Percentiles rank a stretch among this genome's conserved stretches.
phyloP scores from a whole-genome alignment of 2,113 vertebrate genomes.

The Eublepharis macularius region DNA sequence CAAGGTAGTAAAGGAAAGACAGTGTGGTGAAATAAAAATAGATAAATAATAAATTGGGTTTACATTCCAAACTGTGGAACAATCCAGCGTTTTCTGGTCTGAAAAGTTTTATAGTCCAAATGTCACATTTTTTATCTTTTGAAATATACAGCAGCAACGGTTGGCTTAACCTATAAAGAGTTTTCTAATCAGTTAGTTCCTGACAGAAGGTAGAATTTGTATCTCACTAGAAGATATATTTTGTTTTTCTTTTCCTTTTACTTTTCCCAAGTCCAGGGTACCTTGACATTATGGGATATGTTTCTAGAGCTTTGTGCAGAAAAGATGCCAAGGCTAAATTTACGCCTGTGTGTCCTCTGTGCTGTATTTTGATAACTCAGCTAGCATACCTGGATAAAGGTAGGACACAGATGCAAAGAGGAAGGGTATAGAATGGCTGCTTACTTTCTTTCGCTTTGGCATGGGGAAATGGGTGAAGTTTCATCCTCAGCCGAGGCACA shows the following conservation, averaged over 20 bases:
- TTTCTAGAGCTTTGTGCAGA: conserved; percentile 64
- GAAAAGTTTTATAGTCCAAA: conserved; percentile 69
- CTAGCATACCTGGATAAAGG: conserved; percentile 58
- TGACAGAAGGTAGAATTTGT: conserved; percentile 76
- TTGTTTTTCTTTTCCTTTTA: conserved; percentile 65
- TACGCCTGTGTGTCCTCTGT: conserved; percentile 44
- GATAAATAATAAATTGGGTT: conserved; percentile 64
- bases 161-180: conserved; percentile 75
- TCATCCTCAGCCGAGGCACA: conserved; percentile 44
- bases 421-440: conserved; percentile 42
- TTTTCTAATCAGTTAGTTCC: conserved; percentile 76
- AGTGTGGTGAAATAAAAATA: conserved; percentile 58
- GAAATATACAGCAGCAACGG: conserved; percentile 72
- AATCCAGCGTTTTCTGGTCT: conserved; percentile 60
- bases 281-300: conserved; percentile 61
- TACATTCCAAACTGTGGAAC: conserved; percentile 44
- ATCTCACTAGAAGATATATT: conserved; percentile 62
- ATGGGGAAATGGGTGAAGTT: conserved; percentile 67
- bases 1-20: conserved; percentile 63
- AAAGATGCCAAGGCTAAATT: conserved; percentile 42
- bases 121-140: conserved; percentile 71
- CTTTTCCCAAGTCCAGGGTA: conserved; percentile 66
- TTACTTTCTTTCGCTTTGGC: conserved; percentile 57
- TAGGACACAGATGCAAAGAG: conserved; percentile 48
- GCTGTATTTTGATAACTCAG: conserved; percentile 63